Percentiles rank a stretch among this genome's conserved stretches.
Conservation (phyloP, 2,797 vertebrate species). For the Mustela erminea region DNA sequence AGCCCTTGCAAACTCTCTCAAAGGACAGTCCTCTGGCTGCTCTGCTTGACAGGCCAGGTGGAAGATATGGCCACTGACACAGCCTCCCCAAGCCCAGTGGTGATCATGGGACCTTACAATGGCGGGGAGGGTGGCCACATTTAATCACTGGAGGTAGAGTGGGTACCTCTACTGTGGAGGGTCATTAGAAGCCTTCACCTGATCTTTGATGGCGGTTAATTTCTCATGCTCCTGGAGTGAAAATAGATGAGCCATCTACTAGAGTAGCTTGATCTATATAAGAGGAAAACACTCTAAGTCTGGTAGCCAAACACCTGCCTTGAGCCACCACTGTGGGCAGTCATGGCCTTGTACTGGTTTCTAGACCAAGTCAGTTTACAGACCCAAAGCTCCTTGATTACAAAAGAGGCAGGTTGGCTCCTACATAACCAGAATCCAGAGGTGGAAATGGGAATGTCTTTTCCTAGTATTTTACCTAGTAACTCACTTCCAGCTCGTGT, state of each 20-base stretch:
- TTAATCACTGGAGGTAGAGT: not conserved
- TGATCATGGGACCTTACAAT: not conserved
- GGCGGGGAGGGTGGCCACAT: not conserved
- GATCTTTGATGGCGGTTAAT: not conserved
- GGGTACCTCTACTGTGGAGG: not conserved
- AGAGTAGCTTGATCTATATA: not conserved
- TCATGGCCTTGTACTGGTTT: not conserved
- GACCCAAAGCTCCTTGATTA: not conserved
- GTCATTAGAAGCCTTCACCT: not conserved
- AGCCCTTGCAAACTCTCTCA: not conserved
- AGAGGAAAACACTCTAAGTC: not conserved
- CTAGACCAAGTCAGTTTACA: not conserved
- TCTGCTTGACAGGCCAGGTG: not conserved
- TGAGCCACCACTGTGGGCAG: not conserved
- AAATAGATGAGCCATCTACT: not conserved
- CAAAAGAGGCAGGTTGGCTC: not conserved
- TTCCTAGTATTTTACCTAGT: not conserved
- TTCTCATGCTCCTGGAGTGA: not conserved
- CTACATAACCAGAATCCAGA: not conserved
- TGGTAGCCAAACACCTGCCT: not conserved
- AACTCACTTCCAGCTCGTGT: not conserved
- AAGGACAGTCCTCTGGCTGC: not conserved
- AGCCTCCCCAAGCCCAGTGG: not conserved
- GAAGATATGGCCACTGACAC: not conserved
- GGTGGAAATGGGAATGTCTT: not conserved